phyloP scores from a whole-genome alignment of 2,797 vertebrate genomes.

The Myotis planiceps region DNA sequence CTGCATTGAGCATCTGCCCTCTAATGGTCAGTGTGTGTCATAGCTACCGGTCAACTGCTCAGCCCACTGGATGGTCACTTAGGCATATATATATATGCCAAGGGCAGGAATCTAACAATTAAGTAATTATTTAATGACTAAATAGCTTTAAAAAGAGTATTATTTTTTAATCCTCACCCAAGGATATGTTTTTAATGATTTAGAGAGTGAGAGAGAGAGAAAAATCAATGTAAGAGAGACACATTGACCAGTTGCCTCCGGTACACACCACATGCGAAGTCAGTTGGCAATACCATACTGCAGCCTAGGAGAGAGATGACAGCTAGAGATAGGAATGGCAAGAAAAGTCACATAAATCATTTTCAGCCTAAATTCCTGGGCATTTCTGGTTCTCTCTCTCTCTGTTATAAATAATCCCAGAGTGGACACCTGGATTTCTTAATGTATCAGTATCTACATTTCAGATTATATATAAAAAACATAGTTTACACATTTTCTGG shows the following conservation, averaged over 20 bases:
- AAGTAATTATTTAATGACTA: neutral
- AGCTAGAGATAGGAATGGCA: neutral
- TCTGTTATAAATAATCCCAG: neutral
- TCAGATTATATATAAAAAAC: neutral
- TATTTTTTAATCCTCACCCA: neutral
- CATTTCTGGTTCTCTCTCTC: conserved; percentile 11
- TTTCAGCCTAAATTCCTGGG: neutral
- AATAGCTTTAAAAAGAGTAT: neutral
- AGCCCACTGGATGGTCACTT: no score
- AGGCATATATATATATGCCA: neutral
- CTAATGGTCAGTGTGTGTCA: no score
- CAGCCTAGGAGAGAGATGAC: neutral
- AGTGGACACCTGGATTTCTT: neutral
- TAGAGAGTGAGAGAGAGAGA: neutral
- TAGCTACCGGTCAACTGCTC: no score
- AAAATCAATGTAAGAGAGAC: neutral
- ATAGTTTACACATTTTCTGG: neutral
- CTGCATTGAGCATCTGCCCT: no score
- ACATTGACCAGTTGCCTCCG: neutral
- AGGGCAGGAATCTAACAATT: neutral
- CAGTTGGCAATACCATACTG: neutral
- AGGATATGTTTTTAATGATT: neutral
- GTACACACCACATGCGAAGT: neutral
- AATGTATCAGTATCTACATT: neutral
- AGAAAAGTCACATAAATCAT: neutral